Base-by-base conservation (phyloP, 2,797 vertebrate species). In the Diglossa cyanea region DNA sequence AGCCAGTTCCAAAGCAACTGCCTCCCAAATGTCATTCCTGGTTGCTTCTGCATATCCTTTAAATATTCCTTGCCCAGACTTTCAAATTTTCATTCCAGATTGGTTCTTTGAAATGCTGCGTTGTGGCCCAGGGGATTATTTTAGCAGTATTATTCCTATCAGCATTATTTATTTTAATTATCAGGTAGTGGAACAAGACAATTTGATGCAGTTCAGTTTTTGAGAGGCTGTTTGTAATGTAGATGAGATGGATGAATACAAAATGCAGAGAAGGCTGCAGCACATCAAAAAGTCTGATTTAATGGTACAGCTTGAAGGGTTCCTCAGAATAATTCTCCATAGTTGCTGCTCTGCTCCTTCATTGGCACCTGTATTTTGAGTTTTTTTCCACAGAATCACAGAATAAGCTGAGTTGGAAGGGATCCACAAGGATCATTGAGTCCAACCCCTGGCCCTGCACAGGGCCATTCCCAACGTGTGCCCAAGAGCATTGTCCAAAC, bases 161-260 rank as follows among this genome's bases (percentile, higher is more conserved):
- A 65, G 28, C 65, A 61, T 91, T 95, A 68, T 84, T 95, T 93
- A 90, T 94, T 86, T 88, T 92, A 87, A 94, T 94, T 91, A 88
- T 75, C 85, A 72, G 58, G 50, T 94, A 55, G 75, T 70, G 78
- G 65, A 95, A 90, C 58, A 68, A 80, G 66, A 95, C 55, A 74
- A 83, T 85, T 90, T 80, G 61, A 88, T 94, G 76, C 70, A 67
- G 61, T 80, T 93, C 35, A 35, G 60, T 71, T 84, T 75, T 66
- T 6, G 4, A 66, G 75, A 73, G 18, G 55, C 40, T 40, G 39
- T 57, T 93, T 86, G 77, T 88, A 75, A 90, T 74, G 75, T 73
- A 86, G 67, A 85, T 91, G 77, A 91, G 26, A 17, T 65, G 42
- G 24, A 39, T 93, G 60, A 84, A 71, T 60, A 23, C 30, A 77